phyloP scores from a whole-genome alignment of 2,113 vertebrate species.

The Podiceps cristatus region DNA sequence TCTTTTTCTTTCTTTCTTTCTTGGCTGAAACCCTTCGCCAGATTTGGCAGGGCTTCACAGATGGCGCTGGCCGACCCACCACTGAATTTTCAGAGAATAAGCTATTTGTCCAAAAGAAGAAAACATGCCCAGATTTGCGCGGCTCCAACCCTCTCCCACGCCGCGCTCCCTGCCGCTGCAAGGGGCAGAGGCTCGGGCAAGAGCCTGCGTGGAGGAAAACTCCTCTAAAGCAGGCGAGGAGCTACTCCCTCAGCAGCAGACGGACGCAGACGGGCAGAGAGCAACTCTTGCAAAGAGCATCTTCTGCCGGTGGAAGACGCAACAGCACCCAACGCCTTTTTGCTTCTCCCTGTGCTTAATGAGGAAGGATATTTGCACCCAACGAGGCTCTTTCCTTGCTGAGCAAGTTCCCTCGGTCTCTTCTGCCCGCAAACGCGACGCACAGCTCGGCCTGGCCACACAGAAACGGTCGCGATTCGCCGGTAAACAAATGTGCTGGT shows the following conservation, averaged over 20 bases:
- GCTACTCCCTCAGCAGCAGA: background rate
- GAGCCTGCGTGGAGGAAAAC: background rate
- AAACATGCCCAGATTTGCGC: slow-evolving; percentile 58
- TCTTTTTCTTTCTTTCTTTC: slow-evolving; percentile 28
- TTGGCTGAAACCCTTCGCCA: slow-evolving; percentile 54
- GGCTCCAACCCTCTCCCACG: slow-evolving; percentile 57
- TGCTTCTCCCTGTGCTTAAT: background rate
- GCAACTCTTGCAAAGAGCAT: background rate
- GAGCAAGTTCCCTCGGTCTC: background rate
- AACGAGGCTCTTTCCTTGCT: fast-evolving
- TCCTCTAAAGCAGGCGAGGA: background rate
- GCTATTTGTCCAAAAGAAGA: slow-evolving; percentile 63
- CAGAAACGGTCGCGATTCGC: fast-evolving
- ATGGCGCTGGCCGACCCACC: slow-evolving; percentile 49
- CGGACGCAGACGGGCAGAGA: background rate
- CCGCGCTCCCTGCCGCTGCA: background rate
- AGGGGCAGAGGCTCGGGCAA: background rate
- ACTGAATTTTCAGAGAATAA: slow-evolving; percentile 56
- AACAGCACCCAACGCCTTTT: no score
- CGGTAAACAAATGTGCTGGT: background rate
- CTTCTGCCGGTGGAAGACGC: fast-evolving
- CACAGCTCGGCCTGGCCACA: background rate
- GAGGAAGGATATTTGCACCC: background rate
- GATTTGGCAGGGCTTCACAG: slow-evolving; percentile 58
- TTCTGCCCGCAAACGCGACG: background rate